Conservation (phyloP, 2,113 vertebrate genomes). For the Leuciscus idus region DNA sequence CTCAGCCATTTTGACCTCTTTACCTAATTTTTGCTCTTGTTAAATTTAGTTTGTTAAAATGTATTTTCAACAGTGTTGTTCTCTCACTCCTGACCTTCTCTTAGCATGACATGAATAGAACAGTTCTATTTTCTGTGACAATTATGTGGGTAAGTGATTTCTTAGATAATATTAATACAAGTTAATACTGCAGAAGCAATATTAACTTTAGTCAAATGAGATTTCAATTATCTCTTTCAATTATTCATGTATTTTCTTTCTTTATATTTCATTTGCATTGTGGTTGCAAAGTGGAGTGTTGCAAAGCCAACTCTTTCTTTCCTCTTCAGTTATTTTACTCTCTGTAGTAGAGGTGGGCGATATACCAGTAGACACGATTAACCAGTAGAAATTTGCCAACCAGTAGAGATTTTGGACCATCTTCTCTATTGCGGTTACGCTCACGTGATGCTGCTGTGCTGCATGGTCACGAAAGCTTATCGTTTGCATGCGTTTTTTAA, state of each 20-base stretch:
- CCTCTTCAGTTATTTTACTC: not conserved
- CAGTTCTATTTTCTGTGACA: not conserved
- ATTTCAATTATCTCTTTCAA: slow-evolving; percentile 11
- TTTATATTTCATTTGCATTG: slow-evolving; percentile 19
- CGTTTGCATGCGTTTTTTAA: too few species aligned
- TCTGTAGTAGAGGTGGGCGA: not conserved
- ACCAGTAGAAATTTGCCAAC: too few species aligned
- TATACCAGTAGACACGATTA: too few species aligned
- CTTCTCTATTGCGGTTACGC: too few species aligned
- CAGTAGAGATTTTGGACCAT: too few species aligned
- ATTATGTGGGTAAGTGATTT: slow-evolving; percentile 1
- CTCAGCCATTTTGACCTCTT: not conserved
- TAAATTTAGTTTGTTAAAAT: slow-evolving; percentile 24
- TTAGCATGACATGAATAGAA: not conserved
- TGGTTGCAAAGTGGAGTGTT: not conserved
- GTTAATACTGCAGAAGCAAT: not conserved
- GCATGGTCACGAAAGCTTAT: too few species aligned
- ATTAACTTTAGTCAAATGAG: slow-evolving; percentile 15
- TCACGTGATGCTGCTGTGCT: too few species aligned
- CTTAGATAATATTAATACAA: not conserved
- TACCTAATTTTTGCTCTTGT: not conserved
- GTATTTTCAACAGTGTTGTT: slow-evolving; percentile 7
- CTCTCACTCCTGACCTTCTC: not conserved
- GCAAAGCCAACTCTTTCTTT: not conserved
- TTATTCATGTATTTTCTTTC: not conserved